Evolutionary conservation across 2,888 invertebrate genomes (phyloP), one percentile per base, ranked within the genome.

Genomic region (Dynastes grantii): DNA sequence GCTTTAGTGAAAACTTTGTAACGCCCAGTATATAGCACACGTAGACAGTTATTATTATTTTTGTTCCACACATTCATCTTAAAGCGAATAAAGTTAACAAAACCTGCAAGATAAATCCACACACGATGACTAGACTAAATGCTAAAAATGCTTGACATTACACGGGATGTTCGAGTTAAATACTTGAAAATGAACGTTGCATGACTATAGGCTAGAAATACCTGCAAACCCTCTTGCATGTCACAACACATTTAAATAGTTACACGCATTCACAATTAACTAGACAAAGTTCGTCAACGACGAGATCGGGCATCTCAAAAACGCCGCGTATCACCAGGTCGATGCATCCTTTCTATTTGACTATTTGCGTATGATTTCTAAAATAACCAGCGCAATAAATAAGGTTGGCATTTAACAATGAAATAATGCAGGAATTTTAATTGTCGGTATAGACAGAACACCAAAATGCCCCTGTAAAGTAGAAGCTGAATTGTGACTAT

Each of bases 171-270:
- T 37, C 65, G 45, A 45, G 65, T 67, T 67, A 67, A 67, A 45
- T 45, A 67, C 16, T 22, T 67, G 40, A 67, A 67, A 67, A 67
- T 67, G 64, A 67, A 67, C 45, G 40, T 67, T 67, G 65, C 65
- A 67, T 67, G 65, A 40, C 40, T 67, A 32, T 22, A 5, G 22
- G 65, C 40, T 16, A 45, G 65, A 67, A 67, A 67, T 67, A 40
- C 65, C 22, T 67, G 27, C 65, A 45, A 67, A 37, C n/a, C 45
- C 65, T 22, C 65, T 45, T 67, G 65, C 65, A 67, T 67, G 65
- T 67, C 65, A 22, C 40, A 67, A 67, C 40, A 40, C 65, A 67
- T 37, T 67, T 37, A 67, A 67, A 40, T 67, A 67, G 37, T 67
- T 67, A 45, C 65, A 45, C 13, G 40, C 65, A 67, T 67, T 67